Conservation (phyloP, 2,888 invertebrate species). For the Pandemis cinnamomeana region DNA sequence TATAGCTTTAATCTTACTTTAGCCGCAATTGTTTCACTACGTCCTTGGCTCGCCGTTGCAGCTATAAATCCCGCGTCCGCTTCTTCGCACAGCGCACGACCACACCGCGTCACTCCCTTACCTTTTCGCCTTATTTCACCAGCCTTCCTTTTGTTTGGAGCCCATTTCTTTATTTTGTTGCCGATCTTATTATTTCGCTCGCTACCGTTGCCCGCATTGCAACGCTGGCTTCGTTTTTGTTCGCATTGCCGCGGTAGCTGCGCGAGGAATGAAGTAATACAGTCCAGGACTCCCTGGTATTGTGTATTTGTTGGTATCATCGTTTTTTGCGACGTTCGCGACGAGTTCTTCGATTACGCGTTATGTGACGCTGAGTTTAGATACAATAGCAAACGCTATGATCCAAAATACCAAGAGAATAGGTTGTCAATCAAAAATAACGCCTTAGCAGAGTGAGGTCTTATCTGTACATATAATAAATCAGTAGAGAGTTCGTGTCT, state of each 20-base stretch:
- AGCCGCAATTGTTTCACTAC: conserved; percentile 11
- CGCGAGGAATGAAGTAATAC: conserved; percentile 81
- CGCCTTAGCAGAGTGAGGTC: too few relatives aligned
- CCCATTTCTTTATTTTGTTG: conserved; percentile 83
- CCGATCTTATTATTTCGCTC: conserved; percentile 84
- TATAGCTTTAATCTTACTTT: not conserved
- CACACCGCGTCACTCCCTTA: conserved; percentile 82
- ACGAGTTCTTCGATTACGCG: conserved; percentile 70
- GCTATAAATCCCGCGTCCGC: conserved; percentile 58
- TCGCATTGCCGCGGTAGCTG: conserved; percentile 62
- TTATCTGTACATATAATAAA: too few relatives aligned
- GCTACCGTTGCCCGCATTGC: conserved; percentile 82
- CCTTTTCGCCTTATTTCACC: conserved; percentile 83
- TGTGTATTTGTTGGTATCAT: conserved; percentile 76
- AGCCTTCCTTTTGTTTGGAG: conserved; percentile 81
- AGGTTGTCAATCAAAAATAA: too few relatives aligned
- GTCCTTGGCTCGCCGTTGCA: conserved; percentile 1
- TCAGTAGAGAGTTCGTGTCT: too few relatives aligned
- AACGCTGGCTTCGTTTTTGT: conserved; percentile 75
- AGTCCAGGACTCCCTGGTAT: conserved; percentile 73
- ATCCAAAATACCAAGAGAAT: too few relatives aligned
- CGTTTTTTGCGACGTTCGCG: conserved; percentile 63
- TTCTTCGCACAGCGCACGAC: conserved; percentile 60
- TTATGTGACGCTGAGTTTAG: conserved; percentile 64
- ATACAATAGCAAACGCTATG: conserved; percentile 58